Base-by-base conservation (phyloP, 2,113 vertebrate genomes). In the Thalassoma bifasciatum region DNA sequence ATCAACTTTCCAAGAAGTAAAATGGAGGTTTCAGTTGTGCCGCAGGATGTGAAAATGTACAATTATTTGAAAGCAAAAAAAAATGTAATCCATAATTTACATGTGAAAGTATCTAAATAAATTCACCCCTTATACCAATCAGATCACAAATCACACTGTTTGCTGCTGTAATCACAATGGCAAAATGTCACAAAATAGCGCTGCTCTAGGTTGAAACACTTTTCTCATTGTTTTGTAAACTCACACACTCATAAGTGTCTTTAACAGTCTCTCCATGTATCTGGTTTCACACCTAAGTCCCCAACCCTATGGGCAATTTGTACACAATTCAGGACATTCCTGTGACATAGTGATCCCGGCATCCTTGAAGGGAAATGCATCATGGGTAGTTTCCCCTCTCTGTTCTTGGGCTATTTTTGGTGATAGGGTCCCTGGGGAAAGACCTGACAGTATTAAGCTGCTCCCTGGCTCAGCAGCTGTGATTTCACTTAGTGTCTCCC, bases 311-410 rank as follows among this genome's bases (percentile, higher is more conserved):
- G 36, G 65, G 70, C 61, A 70, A 26, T 85, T 58, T 79, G 42
- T 30, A 37, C 52, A 72, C 69, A 81, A 78, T 78, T 70, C 30
- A 73, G 51, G 78, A 78, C 80, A 87, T 90, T 87, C 88, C 77
- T 79, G 14, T 40, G 24, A 47, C 72, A 77, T n/a, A 24, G 34
- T 61, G 81, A 75, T 67, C 69, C 66, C 30, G 36, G 52, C 21
- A 46, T 72, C 67, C 49, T 38, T 44, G 34, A 17, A 8, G 66
- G 88, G 88, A 89, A 92, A 80, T 88, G 88, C 87, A 89, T 91
- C 83, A 88, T 53, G 74, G 52, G 62, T 75, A 64, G 66, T 82
- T 87, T 83, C 72, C 78, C 60, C 19, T 75, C 66, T 68, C 52
- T 86, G 78, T 83, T 83, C 30, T 72, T 72, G 40, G 52, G 65